phyloP scores from a whole-genome alignment of 2,113 vertebrate genomes.

The Dromiciops gliroides region DNA sequence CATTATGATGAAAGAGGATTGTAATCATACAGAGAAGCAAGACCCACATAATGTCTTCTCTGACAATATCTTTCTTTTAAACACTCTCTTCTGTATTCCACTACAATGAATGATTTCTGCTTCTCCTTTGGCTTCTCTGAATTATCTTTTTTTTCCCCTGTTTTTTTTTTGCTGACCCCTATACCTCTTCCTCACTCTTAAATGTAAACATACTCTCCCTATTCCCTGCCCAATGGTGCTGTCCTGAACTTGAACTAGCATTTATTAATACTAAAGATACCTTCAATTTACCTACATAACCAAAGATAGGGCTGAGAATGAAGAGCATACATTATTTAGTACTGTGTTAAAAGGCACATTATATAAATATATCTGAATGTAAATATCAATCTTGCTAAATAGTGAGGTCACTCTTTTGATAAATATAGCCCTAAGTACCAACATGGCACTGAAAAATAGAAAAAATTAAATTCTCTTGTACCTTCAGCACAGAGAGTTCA shows the following conservation, averaged over 20 bases:
- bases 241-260: neutral
- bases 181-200: neutral
- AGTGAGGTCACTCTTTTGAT: neutral
- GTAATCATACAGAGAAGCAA: neutral
- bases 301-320: neutral
- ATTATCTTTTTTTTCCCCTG: neutral
- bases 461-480: neutral
- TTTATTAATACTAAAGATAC: neutral
- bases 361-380: neutral
- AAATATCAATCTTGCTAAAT: conserved; percentile 12
- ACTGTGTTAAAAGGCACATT: neutral
- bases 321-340: conserved; percentile 5
- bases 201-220: neutral
- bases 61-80: neutral
- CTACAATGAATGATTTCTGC: neutral
- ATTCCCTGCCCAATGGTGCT: neutral
- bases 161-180: neutral
- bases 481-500: conserved; percentile 6
- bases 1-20: neutral
- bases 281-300: neutral
- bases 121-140: neutral
- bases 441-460: neutral
- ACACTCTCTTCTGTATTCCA: neutral
- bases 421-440: neutral
- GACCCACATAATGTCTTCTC: neutral